A percentile compares a stretch with the other conserved stretches of the same genome.
These are phyloP conservation scores for Pyrgilauda ruficollis DNA, from an alignment of 2,113 vertebrate genomes.

Conservation along the genomic window DNA sequence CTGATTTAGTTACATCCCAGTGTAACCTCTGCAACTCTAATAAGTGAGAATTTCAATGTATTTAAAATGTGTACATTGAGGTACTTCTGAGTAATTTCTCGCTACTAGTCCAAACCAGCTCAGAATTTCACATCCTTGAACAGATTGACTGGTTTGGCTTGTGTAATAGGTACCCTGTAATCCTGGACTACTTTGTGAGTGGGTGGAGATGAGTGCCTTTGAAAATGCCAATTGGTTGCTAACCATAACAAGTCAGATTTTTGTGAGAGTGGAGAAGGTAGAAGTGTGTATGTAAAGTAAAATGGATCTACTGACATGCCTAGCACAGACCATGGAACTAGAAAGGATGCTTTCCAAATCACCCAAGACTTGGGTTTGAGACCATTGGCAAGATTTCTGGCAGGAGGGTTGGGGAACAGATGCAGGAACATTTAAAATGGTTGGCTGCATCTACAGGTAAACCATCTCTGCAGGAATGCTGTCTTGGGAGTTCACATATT, in stretches of 20 bases:
- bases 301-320: neutral
- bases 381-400: neutral
- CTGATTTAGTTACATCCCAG: constrained; percentile 19
- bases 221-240: constrained; percentile 19
- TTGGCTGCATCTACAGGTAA: neutral
- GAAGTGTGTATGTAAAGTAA: neutral
- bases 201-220: constrained; percentile 24
- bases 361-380: neutral
- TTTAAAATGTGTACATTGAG: constrained; percentile 23
- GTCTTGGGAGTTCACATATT: neutral
- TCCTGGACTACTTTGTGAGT: constrained; percentile 14
- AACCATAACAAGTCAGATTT: neutral
- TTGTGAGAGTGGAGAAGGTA: neutral
- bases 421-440: neutral
- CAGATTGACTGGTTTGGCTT: constrained; percentile 46
- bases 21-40: constrained; percentile 10
- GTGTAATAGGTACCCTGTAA: neutral
- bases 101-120: constrained; percentile 2
- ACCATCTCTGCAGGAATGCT: neutral
- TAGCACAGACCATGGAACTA: neutral
- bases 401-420: neutral
- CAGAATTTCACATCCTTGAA: constrained; percentile 34
- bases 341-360: neutral
- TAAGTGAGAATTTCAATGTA: constrained; percentile 15
- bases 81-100: constrained; percentile 40